Evolutionary conservation across 1,140 invertebrate species (phyloP), one percentile per base, ranked within the genome.

Genomic region (Listronotus oregonensis): DNA sequence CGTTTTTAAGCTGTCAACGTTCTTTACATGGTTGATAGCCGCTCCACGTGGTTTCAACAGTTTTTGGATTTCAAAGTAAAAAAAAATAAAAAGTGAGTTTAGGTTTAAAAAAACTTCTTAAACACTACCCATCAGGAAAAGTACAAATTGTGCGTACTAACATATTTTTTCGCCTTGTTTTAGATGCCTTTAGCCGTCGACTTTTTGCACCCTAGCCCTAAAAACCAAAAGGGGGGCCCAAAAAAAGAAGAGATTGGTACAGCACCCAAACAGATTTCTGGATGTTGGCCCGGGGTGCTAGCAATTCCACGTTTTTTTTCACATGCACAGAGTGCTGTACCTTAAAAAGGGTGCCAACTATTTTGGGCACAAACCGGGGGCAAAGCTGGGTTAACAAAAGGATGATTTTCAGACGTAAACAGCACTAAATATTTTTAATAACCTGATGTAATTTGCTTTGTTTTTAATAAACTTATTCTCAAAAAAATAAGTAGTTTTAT

Each of bases 251-350:
- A 87, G 97, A 74, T 86, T 99, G 71, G 97, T 99, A 46, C 97
- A 98, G 80, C 96, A 97, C 80, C 97, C 97, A 6, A 99, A 99
- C 82, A 98, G 95, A 96, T 80, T 99, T 99, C 82, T 99, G 97
- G 97, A 99, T 85, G 97, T 99, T 8, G 99, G 97, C 81, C 97
- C 97, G 63, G 96, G 96, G 64, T 99, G 97, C 81, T 98, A 97
- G 98, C 96, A 79, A 99, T 99, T 99, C 96, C 72, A 99, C 96
- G 63, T n/a, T 96, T 99, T 69, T 99, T 99, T 82, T 97, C 94
- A 80, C 97, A 99, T 85, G 97, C 97, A 51, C 97, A 99, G 82
- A 96, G 92, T 75, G 95, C 97, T 63, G 97, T 99, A 42, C 90
- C 97, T 73, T 99, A 97, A 84, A 94, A 96, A 71, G 97, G 97